These are phyloP conservation scores for Paramormyrops kingsleyae DNA, from an alignment of 2,113 vertebrate species.

Conservation along the genomic window DNA sequence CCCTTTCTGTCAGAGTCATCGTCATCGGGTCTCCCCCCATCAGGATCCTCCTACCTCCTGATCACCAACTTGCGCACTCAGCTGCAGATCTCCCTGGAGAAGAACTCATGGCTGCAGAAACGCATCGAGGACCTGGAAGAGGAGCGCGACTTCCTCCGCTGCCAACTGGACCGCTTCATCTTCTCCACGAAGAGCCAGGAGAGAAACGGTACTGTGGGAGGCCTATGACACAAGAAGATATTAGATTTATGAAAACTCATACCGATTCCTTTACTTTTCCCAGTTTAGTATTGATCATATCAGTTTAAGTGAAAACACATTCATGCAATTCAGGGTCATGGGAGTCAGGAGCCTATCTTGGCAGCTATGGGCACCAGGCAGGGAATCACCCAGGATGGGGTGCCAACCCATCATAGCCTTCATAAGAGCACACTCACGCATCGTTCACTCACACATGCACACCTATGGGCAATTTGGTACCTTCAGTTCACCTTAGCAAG, in stretches of 20 bases:
- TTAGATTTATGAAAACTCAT: neutral
- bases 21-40: conserved; percentile 42
- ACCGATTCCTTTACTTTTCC: neutral
- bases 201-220: conserved; percentile 33
- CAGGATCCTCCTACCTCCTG: conserved; percentile 64
- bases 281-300: neutral
- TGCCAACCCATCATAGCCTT: neutral
- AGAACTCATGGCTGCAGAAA: conserved; percentile 84
- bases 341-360: neutral
- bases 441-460: neutral
- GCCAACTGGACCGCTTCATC: conserved; percentile 82
- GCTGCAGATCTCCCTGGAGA: conserved; percentile 81
- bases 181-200: conserved; percentile 72
- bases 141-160: conserved; percentile 79
- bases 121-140: conserved; percentile 83
- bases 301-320: neutral
- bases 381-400: neutral
- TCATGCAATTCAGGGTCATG: neutral
- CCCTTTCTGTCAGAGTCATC: conserved; percentile 38
- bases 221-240: neutral
- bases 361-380: neutral
- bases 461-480: neutral
- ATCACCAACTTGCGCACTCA: conserved; percentile 73
- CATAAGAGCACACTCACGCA: neutral
- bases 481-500: neutral